Evolutionary conservation across 2,888 invertebrate species (phyloP), one percentile per base, ranked within the genome.

Genomic region (Drosophila fungiperda): DNA sequence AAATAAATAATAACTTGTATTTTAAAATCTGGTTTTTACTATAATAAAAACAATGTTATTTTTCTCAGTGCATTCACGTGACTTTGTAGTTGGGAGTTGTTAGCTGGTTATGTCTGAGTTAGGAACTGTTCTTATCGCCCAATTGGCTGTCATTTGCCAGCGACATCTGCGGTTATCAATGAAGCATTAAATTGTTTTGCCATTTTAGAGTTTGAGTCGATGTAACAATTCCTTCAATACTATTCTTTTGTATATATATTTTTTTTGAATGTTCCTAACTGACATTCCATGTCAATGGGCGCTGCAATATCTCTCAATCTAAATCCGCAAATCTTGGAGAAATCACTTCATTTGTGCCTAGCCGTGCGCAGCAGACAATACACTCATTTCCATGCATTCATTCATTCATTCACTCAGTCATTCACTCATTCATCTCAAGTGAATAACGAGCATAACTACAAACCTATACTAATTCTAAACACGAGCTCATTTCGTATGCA

Each of bases 121-220:
- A 40, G 64, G 80, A 65, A 76, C 80, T 63, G 77, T 68, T 78
- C 77, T 78, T 78, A 78, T 78, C 80, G 80, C 68, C 74, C 80
- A 80, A 80, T 81, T 81, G 84, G 67, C 82, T 83, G 83, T 84
- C 84, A 83, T 82, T 83, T 83, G 84, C 83, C 84, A 53, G 79
- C 78, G 72, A 90, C 81, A 90, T 87, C 86, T 76, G 89, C 71
- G 86, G 90, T 86, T 88, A 77, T 73, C 90, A 86, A 80, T 88
- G 89, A 90, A 87, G 83, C 87, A 88, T 87, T 90, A 87, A 87
- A 87, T 87, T 87, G 87, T 90, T 76, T 90, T 76, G 86, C 77
- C 81, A 79, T 74, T 75, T 76, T 73, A 68, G 77, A 86, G 81
- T 76, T 70, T 76, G 78, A 65, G 72, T 55, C 26, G 20, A 45